A percentile compares a stretch with the other conserved stretches of the same genome.
phyloP scores from a whole-genome alignment of 2,113 vertebrate genomes.

The Limnothrissa miodon region DNA sequence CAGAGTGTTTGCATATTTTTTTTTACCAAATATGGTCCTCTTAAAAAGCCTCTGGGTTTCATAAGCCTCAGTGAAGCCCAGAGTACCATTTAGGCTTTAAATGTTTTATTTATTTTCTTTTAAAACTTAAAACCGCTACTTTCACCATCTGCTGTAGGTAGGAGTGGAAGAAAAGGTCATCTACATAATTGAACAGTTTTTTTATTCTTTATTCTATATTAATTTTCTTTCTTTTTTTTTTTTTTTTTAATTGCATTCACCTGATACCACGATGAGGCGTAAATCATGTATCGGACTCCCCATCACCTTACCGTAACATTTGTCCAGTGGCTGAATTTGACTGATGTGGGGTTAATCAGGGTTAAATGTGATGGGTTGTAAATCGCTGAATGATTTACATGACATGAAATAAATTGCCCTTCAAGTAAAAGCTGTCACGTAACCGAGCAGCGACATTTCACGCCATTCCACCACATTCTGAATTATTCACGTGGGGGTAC shows the following conservation, averaged over 20 bases:
- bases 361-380: background rate
- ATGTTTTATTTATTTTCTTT: background rate
- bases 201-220: background rate
- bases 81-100: background rate
- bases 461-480: background rate
- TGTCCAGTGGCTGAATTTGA: background rate
- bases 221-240: background rate
- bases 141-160: background rate
- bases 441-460: background rate
- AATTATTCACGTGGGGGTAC: background rate
- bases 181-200: background rate
- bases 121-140: background rate
- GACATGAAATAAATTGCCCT: slow-evolving; percentile 3
- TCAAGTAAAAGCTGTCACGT: background rate
- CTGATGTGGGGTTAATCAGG: background rate
- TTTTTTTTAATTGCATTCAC: background rate
- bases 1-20: background rate
- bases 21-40: background rate
- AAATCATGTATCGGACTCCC: background rate
- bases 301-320: background rate
- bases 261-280: background rate
- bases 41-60: background rate
- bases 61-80: background rate
- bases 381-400: background rate
- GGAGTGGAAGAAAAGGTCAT: background rate